Evolutionary conservation across 2,797 vertebrate genomes (phyloP), one percentile per base, ranked within the genome.

Genomic region (Mormyrus proboscirostris): DNA sequence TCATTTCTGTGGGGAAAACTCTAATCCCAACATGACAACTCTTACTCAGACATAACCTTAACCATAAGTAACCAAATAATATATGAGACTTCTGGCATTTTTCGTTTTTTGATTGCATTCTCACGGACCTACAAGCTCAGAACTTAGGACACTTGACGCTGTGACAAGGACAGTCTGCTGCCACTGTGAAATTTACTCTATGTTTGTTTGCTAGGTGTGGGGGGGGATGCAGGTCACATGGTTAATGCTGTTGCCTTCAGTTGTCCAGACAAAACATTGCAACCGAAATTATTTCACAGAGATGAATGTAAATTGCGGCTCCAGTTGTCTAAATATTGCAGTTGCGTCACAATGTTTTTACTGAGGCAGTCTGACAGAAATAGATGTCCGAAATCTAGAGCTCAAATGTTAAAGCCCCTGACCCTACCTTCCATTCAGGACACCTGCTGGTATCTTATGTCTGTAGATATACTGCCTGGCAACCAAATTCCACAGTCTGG

Each of bases 391-490:
- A 86, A 86, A 86, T 50, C 29, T 25, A 14, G 33, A 12, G 57
- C 83, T 69, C 29, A 47, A 53, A 69, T 38, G 89, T 89, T 86
- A 51, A 55, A 86, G 44, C 25, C n/a, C 53, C 87, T 12, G 6
- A 25, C 47, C 44, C 88, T 50, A 16, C 25, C 65, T 29, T 88
- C 53, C 69, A 55, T 65, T 29, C 22, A 62, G 57, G 79, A 38
- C 89, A 76, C 89, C 84, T 87, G 89, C 49, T 85, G 62, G n/a
- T 47, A 59, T 89, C 44, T 89, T 62, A 38, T 33, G 62, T 89
- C 69, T 76, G 47, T 76, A 25, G 49, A 57, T 29, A 29, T 12
- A 33, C 29, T 69, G 83, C 83, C 22, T 86, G 57, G 89, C 57
- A 86, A 86, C 84, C 25, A 2, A 73, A 86, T 86, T 29, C 49